Evolutionary conservation across 64 coral and sea anemone genomes (phyloP).

Genomic region (Exaiptasia diaphana): DNA sequence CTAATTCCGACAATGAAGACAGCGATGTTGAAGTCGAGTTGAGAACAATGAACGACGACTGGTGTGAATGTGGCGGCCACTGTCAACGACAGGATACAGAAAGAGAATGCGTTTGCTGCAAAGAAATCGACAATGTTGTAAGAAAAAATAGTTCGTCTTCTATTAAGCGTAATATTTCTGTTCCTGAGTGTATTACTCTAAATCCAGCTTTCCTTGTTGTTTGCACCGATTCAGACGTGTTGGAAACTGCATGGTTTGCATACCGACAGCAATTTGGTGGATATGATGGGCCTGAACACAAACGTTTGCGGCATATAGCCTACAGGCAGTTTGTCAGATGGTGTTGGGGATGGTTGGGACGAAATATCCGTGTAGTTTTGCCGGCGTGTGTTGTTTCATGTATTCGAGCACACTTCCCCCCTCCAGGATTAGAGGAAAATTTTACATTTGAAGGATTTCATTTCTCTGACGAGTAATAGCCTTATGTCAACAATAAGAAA

Average conservation of each 20-base stretch:
- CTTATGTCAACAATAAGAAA: too few relatives aligned
- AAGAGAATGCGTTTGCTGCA: background rate
- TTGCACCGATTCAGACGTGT: background rate
- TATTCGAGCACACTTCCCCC: conserved; percentile 8
- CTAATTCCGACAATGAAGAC: background rate
- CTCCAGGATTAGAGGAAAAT: conserved; percentile 6
- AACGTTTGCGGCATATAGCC: conserved; percentile 9
- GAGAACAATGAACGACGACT: background rate
- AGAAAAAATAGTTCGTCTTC: background rate
- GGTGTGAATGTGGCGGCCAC: background rate
- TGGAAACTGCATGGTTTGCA: background rate
- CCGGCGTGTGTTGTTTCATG: conserved; percentile 23
- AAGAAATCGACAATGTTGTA: background rate
- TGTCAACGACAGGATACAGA: background rate
- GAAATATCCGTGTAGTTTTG: conserved; percentile 4
- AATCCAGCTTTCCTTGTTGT: background rate
- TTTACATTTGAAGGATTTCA: conserved; percentile 34
- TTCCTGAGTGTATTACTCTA: background rate
- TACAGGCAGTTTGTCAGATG: conserved; percentile 11
- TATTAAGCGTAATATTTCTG: background rate
- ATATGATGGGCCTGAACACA: conserved; percentile 31
- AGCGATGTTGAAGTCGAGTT: background rate
- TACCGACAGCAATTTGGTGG: conserved; percentile 19
- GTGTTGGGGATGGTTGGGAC: conserved; percentile 20
- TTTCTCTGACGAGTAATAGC: background rate